Evolutionary conservation across 2,888 invertebrate species (phyloP), one percentile per base, ranked within the genome.

Genomic region (Drosophila mimetica): DNA sequence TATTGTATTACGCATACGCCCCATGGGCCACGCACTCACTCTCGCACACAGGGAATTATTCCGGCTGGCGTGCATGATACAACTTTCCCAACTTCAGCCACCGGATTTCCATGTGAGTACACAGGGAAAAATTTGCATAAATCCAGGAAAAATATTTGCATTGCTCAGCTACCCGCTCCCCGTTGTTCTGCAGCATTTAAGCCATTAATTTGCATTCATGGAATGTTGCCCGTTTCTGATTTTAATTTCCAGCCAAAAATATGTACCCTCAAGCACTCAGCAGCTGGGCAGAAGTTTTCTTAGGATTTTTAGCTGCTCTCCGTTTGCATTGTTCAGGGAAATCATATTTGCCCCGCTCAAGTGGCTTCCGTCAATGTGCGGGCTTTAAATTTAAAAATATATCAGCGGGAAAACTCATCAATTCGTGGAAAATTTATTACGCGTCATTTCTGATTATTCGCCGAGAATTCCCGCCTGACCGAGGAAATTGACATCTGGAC

Each of bases 111-210:
- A n/a, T 39, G 61, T 47, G 37, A 37, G 60, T 42, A 50, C 48
- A 47, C 60, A 46, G 30, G 30, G 36, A 37, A 51, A 79, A 72
- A 86, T 86, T 78, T 67, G 58, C 82, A 86, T 86, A 85, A 82
- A 70, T 85, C 81, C 71, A 47, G 55, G 32, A 51, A 71, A 65
- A 84, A 81, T 78, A 72, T 86, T 82, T 84, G 66, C 87, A 72
- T 71, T 76, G 61, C 57, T 53, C 63, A 66, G 53, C 67, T 69
- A 47, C 69, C 37, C 47, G 44, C 53, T 52, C 39, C 39, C 30
- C 36, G 25, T 32, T 37, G 48, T 67, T 32, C 13, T 11, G 30
- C 46, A 39, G 61, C 60, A 20, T 46, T 60, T 59, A 60, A 46
- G 22, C 30, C 36, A 73, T 69, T 73, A 65, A 73, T 77, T 84